phyloP scores from a whole-genome alignment of 2,888 invertebrate genomes.

The Rapana venosa region DNA sequence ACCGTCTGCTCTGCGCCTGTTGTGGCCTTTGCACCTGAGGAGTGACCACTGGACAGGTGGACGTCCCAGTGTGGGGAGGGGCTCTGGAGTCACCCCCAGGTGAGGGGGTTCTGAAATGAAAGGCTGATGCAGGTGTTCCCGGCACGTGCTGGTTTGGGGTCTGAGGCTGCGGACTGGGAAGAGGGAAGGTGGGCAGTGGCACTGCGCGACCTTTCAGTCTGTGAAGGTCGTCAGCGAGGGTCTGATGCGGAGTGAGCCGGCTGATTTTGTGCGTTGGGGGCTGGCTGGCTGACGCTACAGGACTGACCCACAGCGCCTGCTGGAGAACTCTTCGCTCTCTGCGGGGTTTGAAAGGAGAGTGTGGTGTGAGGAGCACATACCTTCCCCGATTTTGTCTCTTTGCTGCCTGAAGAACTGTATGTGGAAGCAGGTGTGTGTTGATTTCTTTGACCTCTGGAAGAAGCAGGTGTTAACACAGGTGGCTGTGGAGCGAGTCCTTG shows the following conservation, averaged over 20 bases:
- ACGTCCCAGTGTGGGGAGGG: too few species aligned
- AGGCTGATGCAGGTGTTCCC: too few species aligned
- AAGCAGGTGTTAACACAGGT: neutral
- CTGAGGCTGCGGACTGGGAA: too few species aligned
- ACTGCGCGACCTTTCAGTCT: too few species aligned
- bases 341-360: neutral
- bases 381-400: neutral
- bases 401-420: neutral
- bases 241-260: too few species aligned
- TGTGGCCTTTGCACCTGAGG: neutral
- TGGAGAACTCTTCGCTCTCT: neutral
- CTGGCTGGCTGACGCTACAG: too few species aligned
- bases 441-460: neutral
- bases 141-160: too few species aligned
- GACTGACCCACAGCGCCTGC: neutral
- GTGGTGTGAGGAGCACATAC: neutral
- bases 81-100: neutral
- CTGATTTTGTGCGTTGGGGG: too few species aligned
- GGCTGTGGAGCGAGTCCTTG: neutral
- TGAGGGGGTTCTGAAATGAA: neutral
- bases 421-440: too few species aligned
- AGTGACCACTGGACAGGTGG: too few species aligned
- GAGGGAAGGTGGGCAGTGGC: too few species aligned
- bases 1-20: neutral
- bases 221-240: too few species aligned